These are phyloP conservation scores for Caranx melampygus DNA, from an alignment of 2,113 vertebrate species.

Conservation along the genomic window DNA sequence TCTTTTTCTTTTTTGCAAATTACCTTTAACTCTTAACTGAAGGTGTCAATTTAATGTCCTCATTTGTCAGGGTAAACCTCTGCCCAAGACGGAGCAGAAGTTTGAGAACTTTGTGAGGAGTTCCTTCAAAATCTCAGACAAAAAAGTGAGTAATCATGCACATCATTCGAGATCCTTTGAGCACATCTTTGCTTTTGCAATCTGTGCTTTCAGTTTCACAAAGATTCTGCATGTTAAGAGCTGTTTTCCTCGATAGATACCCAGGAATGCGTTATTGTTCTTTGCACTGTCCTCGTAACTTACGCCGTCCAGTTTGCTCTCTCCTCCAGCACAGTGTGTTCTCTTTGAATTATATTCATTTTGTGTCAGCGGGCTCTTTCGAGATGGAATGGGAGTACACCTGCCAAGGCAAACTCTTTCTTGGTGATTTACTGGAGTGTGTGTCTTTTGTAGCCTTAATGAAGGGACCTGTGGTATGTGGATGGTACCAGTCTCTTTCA, in stretches of 20 bases:
- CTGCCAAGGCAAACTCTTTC: slow-evolving; percentile 78
- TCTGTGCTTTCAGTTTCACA: background rate
- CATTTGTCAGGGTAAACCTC: slow-evolving; percentile 76
- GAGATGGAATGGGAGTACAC: slow-evolving; percentile 75
- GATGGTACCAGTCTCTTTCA: slow-evolving; percentile 79
- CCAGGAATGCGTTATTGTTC: slow-evolving; percentile 48
- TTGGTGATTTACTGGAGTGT: slow-evolving; percentile 78
- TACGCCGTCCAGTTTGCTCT: slow-evolving; percentile 37
- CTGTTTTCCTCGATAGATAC: slow-evolving; percentile 35
- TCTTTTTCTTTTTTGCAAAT: slow-evolving; percentile 22
- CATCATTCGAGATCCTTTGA: too few species aligned
- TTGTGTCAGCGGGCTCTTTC: slow-evolving; percentile 55
- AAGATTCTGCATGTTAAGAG: background rate
- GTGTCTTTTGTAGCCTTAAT: slow-evolving; percentile 79
- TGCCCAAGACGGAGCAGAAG: slow-evolving; percentile 86
- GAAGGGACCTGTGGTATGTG: slow-evolving; percentile 78
- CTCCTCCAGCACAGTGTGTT: slow-evolving; percentile 45
- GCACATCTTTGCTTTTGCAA: background rate
- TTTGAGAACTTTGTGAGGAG: slow-evolving; percentile 84
- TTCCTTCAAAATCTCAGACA: slow-evolving; percentile 81
- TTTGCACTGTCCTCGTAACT: slow-evolving; percentile 42
- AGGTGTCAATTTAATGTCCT: slow-evolving; percentile 36
- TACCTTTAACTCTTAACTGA: slow-evolving; percentile 31
- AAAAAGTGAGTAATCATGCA: slow-evolving; percentile 75
- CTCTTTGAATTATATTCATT: slow-evolving; percentile 66